phyloP scores from a whole-genome alignment of 2,113 vertebrate species.

The Murina feae region DNA sequence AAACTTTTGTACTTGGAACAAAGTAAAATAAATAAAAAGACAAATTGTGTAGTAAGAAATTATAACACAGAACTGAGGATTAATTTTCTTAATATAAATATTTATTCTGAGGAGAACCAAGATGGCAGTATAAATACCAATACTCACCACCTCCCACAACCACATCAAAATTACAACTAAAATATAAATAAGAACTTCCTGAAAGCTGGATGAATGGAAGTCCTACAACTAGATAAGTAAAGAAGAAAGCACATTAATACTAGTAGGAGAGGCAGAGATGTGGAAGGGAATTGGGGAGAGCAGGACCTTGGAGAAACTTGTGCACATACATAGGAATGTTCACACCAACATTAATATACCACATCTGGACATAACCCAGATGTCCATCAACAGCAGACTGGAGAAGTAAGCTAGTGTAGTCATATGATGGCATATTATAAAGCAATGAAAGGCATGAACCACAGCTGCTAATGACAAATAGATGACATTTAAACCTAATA shows the following conservation, averaged over 20 bases:
- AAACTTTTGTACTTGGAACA: not conserved
- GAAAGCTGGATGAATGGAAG: too few relatives aligned
- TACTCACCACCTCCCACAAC: too few relatives aligned
- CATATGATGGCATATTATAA: not conserved
- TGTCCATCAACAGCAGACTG: not conserved
- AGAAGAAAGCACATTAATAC: too few relatives aligned
- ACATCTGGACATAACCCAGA: not conserved
- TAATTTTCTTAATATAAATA: not conserved
- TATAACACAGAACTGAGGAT: not conserved
- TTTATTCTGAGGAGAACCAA: not conserved
- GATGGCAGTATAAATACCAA: too few relatives aligned
- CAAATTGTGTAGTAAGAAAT: not conserved
- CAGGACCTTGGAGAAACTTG: not conserved
- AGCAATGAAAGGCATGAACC: not conserved
- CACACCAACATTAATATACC: not conserved
- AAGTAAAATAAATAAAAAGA: constrained; percentile 6
- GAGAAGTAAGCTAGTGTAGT: not conserved
- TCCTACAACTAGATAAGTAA: too few relatives aligned
- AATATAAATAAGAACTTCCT: too few relatives aligned
- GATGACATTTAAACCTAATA: not conserved
- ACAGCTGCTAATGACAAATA: not conserved
- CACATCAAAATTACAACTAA: too few relatives aligned
- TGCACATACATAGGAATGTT: not conserved
- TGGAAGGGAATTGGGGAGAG: not conserved
- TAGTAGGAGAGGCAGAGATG: too few relatives aligned